Conservation (phyloP, 1,140 invertebrate species). For the Battus philenor region DNA sequence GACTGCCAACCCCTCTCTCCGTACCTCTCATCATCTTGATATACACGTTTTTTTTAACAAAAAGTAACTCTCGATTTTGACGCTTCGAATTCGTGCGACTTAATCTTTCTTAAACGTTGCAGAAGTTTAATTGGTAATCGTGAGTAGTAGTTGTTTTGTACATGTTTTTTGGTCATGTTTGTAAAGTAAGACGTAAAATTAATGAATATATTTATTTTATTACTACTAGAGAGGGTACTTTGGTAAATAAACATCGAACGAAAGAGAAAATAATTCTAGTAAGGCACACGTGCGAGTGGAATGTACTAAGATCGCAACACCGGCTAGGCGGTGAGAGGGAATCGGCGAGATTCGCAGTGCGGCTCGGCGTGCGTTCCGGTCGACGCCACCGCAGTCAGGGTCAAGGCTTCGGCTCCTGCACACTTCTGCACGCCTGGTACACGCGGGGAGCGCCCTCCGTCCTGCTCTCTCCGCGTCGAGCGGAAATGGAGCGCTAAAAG, state of each 20-base stretch:
- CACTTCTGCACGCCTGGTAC: constrained; percentile 61
- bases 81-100: constrained; percentile 9
- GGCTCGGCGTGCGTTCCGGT: constrained; percentile 67
- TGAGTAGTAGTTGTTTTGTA: background rate
- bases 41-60: constrained; percentile 36
- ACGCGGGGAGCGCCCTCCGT: constrained; percentile 30
- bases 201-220: too few relatives aligned
- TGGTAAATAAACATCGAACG: constrained; percentile 20
- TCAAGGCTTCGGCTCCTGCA: constrained; percentile 69
- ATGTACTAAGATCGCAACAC: constrained; percentile 56
- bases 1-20: constrained; percentile 54
- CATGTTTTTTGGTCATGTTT: too few relatives aligned
- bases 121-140: background rate
- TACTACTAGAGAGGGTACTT: too few relatives aligned
- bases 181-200: too few relatives aligned
- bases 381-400: constrained; percentile 71
- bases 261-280: constrained; percentile 55
- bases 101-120: too few relatives aligned
- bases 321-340: constrained; percentile 49
- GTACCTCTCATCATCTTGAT: constrained; percentile 41
- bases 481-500: constrained; percentile 52
- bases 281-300: constrained; percentile 50
- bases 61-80: constrained; percentile 63
- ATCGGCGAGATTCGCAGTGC: constrained; percentile 63
- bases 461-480: constrained; percentile 35